Percentiles rank a stretch among this genome's conserved stretches.
phyloP scores from a whole-genome alignment of 2,797 vertebrate species.

The Loriculus beryllinus region DNA sequence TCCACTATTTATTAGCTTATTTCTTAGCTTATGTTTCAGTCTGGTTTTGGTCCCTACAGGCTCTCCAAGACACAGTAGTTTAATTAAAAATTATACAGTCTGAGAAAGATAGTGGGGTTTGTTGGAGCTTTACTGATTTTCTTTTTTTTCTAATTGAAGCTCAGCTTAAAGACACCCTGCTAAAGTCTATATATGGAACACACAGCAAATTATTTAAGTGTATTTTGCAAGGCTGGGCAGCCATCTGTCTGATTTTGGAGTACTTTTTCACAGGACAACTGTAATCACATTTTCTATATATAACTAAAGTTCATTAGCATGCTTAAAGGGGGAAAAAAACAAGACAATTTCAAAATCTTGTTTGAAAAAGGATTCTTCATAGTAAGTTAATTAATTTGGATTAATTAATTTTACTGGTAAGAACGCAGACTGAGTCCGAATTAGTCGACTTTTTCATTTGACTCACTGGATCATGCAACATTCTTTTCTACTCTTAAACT shows the following conservation, averaged over 20 bases:
- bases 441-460: background rate
- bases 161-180: background rate
- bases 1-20: background rate
- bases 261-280: background rate
- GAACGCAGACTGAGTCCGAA: background rate
- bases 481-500: background rate
- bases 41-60: background rate
- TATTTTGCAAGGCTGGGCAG: background rate
- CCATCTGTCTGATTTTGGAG: background rate
- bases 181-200: background rate
- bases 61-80: background rate
- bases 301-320: background rate
- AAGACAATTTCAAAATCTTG: background rate
- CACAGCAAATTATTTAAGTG: background rate
- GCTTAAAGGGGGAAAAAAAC: background rate
- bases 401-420: background rate
- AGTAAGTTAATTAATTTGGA: background rate
- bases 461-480: background rate
- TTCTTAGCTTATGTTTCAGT: background rate
- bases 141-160: background rate
- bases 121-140: rapidly evolving
- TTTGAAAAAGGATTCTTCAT: background rate
- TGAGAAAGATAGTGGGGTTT: background rate
- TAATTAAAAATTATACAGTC: background rate
- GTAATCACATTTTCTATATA: background rate